Base-by-base conservation (phyloP, 2,888 invertebrate genomes). In the Listrodromus nycthemerus region DNA sequence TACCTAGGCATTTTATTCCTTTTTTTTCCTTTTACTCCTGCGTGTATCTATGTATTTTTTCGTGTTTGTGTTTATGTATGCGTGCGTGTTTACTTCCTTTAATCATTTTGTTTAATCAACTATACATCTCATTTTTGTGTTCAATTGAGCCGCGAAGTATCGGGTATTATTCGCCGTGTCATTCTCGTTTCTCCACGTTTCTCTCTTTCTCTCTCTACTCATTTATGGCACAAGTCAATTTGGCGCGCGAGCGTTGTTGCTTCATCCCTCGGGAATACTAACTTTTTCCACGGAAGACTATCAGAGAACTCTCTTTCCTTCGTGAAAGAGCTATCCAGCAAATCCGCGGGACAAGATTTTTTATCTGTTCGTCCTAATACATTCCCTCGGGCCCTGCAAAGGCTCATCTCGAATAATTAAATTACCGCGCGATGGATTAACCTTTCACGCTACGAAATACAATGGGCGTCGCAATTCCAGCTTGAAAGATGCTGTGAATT, bases 151-250 rank as follows among this genome's bases (percentile, higher is more conserved):
- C 83, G 86, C 75, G 74, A 86, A 77, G 76, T 84, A 63, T 70
- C 67, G 79, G 83, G 80, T 80, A 75, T 66, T 30, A 48, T 58
- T 83, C 78, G 70, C 67, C 37, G 19, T 37, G 8, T 1, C 10
- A 10, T 21, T 67, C 21, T 58, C 63, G n/a, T 65, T 37, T 66
- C 27, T 79, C 74, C 37, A 67, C 58, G 65, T 71, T 79, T 83
- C 48, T 71, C 61, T 78, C 7, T 67, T 83, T 74, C 10, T 66
- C 76, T 80, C 71, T 85, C 83, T 77, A 80, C 69, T 86, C 83
- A 85, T 80, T 75, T 89, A 90, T 91, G 92, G 91, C 91, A 92
- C 92, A 90, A 91, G 87, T 87, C 87, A 84, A 90, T 89, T 89
- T 90, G 89, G 89, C 89, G 87, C 84, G 83, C 76, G 76, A 77